phyloP scores from a whole-genome alignment of 1,140 invertebrate species.

The Pseudoatta argentina region DNA sequence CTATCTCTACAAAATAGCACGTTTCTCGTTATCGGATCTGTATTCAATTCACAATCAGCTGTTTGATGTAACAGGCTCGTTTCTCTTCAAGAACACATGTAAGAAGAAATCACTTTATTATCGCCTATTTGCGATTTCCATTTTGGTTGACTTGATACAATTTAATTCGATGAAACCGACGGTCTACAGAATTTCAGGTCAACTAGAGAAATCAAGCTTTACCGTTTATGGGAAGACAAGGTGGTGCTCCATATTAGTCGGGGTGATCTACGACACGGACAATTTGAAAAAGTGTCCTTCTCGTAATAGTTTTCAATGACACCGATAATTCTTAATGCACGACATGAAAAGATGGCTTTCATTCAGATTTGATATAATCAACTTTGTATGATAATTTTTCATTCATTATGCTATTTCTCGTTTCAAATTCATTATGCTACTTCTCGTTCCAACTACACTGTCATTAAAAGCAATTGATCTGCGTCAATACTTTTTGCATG shows the following conservation, averaged over 20 bases:
- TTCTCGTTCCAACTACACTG: neutral
- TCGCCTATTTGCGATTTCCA: neutral
- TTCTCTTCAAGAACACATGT: neutral
- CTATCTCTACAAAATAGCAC: neutral
- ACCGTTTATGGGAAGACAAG: conserved; percentile 32
- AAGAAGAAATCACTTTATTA: conserved; percentile 46
- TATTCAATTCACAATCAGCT: neutral
- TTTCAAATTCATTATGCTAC: neutral
- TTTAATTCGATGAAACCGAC: neutral
- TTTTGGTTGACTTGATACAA: conserved; percentile 21
- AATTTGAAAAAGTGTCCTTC: neutral
- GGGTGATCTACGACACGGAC: neutral
- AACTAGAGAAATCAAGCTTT: neutral
- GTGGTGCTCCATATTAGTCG: neutral
- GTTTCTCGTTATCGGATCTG: neutral
- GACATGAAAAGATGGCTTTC: neutral
- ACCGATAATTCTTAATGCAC: neutral
- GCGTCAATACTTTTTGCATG: neutral
- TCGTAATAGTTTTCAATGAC: neutral
- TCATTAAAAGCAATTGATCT: conserved; percentile 14
- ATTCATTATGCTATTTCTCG: neutral
- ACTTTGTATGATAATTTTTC: neutral
- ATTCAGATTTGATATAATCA: neutral
- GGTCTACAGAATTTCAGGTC: conserved; percentile 16
- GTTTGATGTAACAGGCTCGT: neutral